Base-by-base conservation (phyloP, 1,140 invertebrate species). In the Bombus terrestris region DNA sequence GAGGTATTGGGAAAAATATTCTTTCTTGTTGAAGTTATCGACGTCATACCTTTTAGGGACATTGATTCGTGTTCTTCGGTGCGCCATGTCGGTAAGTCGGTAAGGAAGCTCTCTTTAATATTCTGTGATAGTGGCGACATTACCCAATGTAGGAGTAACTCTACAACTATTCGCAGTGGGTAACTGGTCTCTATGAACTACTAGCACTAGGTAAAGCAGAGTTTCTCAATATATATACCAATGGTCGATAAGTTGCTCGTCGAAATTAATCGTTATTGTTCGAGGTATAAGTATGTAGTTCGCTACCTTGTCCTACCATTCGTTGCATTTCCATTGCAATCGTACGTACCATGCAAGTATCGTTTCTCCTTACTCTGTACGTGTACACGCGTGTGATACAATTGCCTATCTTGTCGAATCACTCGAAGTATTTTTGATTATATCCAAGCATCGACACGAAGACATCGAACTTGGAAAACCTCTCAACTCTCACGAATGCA, bases 111-210 rank as follows among this genome's bases (percentile, higher is more conserved):
- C 18, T 2, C 74, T 83, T 18, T 2, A 32, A 3, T 10, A 25
- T 9, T 3, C 0, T 8, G 10, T 1, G 15, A 25, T 12, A 6
- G 10, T 6, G 3, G 15, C 4, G 8, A 10, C 22, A 25, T 18
- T 28, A 72, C 15, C 43, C 3, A 0, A 4, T 0, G 41, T 39
- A 28, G 73, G 15, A 18, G 73, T 76, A 76, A 83, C 3, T 37
- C 1, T 10, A 8, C 13, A 9, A 0, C 0, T 28, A 32, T 2
- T 3, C 13, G 1, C 5, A 9, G 6, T 25, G 2, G 13, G 18
- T 71, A 80, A 47, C 25, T n/a, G 22, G 15, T 4, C 0, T 6
- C 12, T 75, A 2, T 0, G 10, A 12, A 5, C 2, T 47, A 0
- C 22, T 4, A 3, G 28, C 3, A 3, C 74, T 28, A 2, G 81